These are phyloP conservation scores for Endomychus coccineus DNA, from an alignment of 2,888 invertebrate species.

Conservation along the genomic window DNA sequence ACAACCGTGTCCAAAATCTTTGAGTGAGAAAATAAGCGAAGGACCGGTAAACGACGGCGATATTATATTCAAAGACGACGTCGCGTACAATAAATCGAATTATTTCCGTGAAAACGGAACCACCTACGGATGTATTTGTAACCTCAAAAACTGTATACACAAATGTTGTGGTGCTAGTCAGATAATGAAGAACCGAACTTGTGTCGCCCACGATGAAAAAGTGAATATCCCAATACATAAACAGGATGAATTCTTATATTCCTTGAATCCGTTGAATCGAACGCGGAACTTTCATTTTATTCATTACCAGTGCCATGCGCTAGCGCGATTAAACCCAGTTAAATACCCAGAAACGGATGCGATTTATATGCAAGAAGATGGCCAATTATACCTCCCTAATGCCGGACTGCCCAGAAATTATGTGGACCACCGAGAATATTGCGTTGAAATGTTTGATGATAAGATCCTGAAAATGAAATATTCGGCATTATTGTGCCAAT, in stretches of 20 bases:
- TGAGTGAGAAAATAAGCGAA: conserved; percentile 8
- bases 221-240: conserved; percentile 6
- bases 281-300: conserved; percentile 7
- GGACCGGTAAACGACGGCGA: not conserved
- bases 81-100: conserved; percentile 3
- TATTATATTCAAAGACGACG: conserved; percentile 4
- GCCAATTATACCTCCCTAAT: conserved; percentile 5
- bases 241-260: conserved; percentile 2
- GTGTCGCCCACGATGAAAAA: conserved; percentile 3
- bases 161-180: conserved; percentile 12
- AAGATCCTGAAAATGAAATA: not conserved
- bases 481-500: conserved; percentile 3
- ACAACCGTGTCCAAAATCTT: conserved; percentile 3
- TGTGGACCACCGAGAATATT: conserved; percentile 3
- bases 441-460: conserved; percentile 11
- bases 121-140: conserved; percentile 11
- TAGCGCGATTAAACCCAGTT: conserved; percentile 2
- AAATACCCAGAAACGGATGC: conserved; percentile 5
- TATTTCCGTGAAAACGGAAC: conserved; percentile 2
- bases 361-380: conserved; percentile 10
- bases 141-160: conserved; percentile 10
- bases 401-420: not conserved
- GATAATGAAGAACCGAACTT: conserved; percentile 10
- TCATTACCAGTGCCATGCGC: conserved; percentile 3
- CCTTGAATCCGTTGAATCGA: conserved; percentile 8